A percentile compares a stretch with the other conserved stretches of the same genome.
Conservation (phyloP, 2,888 invertebrate species). For the Bibio marci region DNA sequence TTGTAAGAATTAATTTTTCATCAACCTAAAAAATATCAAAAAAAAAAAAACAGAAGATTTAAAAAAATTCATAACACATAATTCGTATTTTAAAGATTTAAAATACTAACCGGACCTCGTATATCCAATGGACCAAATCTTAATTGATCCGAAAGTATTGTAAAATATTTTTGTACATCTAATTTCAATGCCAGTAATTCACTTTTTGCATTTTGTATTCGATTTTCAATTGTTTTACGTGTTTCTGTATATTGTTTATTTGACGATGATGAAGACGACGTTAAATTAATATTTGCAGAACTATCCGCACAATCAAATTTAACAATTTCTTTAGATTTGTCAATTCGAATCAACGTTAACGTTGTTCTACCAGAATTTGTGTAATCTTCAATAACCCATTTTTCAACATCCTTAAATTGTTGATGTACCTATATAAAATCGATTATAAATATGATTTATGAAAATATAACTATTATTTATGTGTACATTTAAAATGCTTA, state of each 20-base stretch:
- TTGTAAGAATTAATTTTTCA: conserved; percentile 9
- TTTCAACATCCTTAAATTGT: too few relatives aligned
- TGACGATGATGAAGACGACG: background rate
- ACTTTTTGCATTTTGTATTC: background rate
- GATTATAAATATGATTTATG: too few relatives aligned
- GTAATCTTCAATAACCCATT: too few relatives aligned
- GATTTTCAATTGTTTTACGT: background rate
- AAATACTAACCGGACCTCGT: background rate
- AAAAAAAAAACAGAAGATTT: background rate
- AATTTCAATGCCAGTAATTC: background rate
- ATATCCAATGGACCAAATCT: background rate
- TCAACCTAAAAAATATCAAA: conserved; percentile 5
- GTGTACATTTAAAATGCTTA: too few relatives aligned
- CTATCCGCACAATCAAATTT: background rate
- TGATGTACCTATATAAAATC: too few relatives aligned
- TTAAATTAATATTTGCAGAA: too few relatives aligned
- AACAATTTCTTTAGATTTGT: background rate
- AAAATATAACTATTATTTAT: too few relatives aligned
- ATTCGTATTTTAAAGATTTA: too few relatives aligned
- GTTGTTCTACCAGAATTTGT: background rate
- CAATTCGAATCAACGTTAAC: background rate
- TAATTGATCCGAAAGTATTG: background rate
- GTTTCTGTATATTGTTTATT: background rate
- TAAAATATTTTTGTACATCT: background rate
- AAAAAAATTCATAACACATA: too few relatives aligned